Percentiles rank a stretch among this genome's conserved stretches.
phyloP scores from a whole-genome alignment of 2,113 vertebrate genomes.

The Mormyrus lacerda region DNA sequence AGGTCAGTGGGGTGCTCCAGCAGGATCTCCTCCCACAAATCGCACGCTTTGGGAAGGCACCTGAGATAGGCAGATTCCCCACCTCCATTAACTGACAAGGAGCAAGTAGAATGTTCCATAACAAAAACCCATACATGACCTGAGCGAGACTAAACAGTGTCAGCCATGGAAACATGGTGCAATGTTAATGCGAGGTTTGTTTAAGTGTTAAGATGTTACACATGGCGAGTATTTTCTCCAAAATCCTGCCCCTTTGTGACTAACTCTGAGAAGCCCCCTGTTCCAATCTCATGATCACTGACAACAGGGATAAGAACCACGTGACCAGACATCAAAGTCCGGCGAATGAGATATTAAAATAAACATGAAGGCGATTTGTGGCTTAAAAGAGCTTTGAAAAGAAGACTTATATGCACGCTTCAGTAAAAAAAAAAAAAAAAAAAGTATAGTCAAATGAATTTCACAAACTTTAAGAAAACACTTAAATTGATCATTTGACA shows the following conservation, averaged over 20 bases:
- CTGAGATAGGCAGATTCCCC: constrained; percentile 51
- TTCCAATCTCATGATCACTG: neutral
- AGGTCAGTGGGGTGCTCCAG: constrained; percentile 80
- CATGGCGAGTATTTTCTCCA: neutral
- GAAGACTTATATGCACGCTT: neutral
- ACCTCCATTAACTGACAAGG: neutral
- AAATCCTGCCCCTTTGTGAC: neutral
- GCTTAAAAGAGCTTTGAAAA: neutral
- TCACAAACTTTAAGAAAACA: neutral
- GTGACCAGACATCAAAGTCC: neutral
- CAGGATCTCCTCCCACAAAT: constrained; percentile 80
- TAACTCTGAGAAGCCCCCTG: neutral
- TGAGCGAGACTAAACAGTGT: neutral
- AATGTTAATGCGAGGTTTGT: neutral
- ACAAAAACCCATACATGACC: neutral
- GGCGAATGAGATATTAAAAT: neutral
- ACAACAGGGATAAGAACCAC: neutral
- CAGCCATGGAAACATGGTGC: neutral
- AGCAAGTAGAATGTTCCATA: neutral
- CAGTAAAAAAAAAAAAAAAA: neutral
- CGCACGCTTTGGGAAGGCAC: constrained; percentile 64
- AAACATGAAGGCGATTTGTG: neutral
- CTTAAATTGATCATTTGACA: neutral
- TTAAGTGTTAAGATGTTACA: neutral
- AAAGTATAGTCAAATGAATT: neutral